Evolutionary conservation across 2,888 invertebrate species (phyloP).

Genomic region (Brenthis ino): DNA sequence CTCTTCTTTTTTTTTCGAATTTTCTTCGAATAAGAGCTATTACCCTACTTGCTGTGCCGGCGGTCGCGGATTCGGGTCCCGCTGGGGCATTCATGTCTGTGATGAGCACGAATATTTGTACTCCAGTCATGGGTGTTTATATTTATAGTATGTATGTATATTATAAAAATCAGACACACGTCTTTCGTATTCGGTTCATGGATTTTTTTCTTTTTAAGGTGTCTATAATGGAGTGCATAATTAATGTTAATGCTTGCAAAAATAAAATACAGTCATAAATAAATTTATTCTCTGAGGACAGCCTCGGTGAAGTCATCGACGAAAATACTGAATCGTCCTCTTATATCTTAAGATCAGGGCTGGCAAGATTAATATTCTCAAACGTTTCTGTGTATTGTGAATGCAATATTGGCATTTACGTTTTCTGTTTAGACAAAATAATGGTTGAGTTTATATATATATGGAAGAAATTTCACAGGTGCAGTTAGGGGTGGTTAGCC

Average conservation of each 20-base stretch:
- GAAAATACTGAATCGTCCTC: slow-evolving; percentile 48
- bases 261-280: slow-evolving; percentile 57
- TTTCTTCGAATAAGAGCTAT: too few relatives aligned
- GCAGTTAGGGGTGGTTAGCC: too few relatives aligned
- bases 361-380: slow-evolving; percentile 24
- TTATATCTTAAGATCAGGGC: slow-evolving; percentile 27
- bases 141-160: not conserved
- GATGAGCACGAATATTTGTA: too few relatives aligned
- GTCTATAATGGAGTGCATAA: slow-evolving; percentile 36
- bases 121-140: too few relatives aligned
- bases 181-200: slow-evolving; percentile 1
- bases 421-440: too few relatives aligned
- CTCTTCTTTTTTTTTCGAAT: too few relatives aligned
- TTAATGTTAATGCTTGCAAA: slow-evolving; percentile 40
- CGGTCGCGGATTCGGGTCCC: too few relatives aligned
- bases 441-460: too few relatives aligned
- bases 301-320: slow-evolving; percentile 70
- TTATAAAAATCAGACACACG: not conserved
- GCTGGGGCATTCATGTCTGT: too few relatives aligned
- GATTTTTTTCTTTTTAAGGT: not conserved
- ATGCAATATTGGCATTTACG: too few relatives aligned
- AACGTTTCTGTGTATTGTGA: not conserved
- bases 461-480: too few relatives aligned
- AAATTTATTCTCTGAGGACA: slow-evolving; percentile 49
- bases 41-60: too few relatives aligned